Evolutionary conservation across 2,797 vertebrate genomes (phyloP), one percentile per base, ranked within the genome.

Genomic region (Epinephelus awoara): DNA sequence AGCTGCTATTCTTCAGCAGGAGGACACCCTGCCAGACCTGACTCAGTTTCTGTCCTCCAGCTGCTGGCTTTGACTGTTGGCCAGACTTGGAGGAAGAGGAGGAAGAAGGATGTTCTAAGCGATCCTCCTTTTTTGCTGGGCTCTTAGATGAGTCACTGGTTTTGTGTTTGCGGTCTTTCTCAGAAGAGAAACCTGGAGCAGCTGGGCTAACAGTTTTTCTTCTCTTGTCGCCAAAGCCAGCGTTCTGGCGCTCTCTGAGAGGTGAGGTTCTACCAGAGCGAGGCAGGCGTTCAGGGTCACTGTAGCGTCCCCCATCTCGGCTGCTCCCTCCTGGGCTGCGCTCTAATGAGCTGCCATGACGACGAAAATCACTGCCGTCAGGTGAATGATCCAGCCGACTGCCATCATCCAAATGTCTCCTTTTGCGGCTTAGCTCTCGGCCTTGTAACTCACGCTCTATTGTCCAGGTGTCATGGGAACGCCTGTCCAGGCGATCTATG

Each of bases 1-100:
- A 99, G 93, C 96, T 98, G 95, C 97, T 99, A 83, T 99, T 99
- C 91, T 99, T 99, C 77, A 99, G 93, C 12, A 99, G 96, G 61
- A 99, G 97, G 96, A 96, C 97, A 6, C 98, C 98, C 83, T 98
- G 96, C 98, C 98, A 99, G 27, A 96, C 97, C 89, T 96, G 93
- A 86, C 96, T 96, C 84, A 99, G 95, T 91, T 96, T 98, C 52
- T 91, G 83, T n/a, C 92, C 40, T 47, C 87, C 61, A 6, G 80
- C 29, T 11, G 94, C 93, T 54, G 9, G 89, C 87, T 92, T 96
- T 49, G 66, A 91, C 55, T 84, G 87, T 79, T 84, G 91, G 38
- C 63, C 75, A 7, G 89, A 65, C 80, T 93, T 96, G 83, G 96
- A 93, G 72, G 89, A 73, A 3, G 78, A 75, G 18, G 75, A 72